Evolutionary conservation across 2,797 vertebrate genomes (phyloP), one percentile per base, ranked within the genome.

Genomic region (Clarias pachynema): DNA sequence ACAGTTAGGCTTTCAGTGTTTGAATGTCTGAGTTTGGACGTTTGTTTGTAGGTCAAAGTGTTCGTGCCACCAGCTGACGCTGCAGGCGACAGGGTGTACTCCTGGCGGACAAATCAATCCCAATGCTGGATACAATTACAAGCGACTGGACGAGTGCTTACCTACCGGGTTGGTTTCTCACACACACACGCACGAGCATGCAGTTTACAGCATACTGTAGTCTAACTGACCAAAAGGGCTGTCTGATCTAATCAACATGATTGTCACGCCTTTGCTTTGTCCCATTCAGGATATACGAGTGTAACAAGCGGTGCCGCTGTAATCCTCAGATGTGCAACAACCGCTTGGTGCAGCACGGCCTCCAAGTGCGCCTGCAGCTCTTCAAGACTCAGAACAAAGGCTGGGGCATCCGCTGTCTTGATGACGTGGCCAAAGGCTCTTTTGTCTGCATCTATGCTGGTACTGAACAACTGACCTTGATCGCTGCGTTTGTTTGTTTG

Each of bases 331-430:
- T 98, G 97, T 99, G 98, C 93, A 97, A 94, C 57, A 99, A 99
- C 88, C 96, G 97, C 0, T 86, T 99, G 93, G 98, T 99, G 4
- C 98, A 99, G 82, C 98, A 99, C 0, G 98, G 98, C 53, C 95
- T 99, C 15, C 98, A 99, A 89, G 98, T 99, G 68, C 94, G 98
- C 0, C 97, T 99, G 34, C 98, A 99, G 92, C 95, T 99, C 16
- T 99, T 99, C 93, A 99, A 99, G 92, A 99, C 98, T 0, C 97
- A 99, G 93, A 99, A 99, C 94, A 99, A 99, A 88, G 98, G 98
- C 53, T 99, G 98, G 98, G 98, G 98, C 68, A 99, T 99, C 87
- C 97, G 98, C 79, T 99, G 98, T 93, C 94, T 99, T 29, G 98
- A 99, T 0, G 98, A 99, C 14, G 97, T 99, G 1, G 98, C 97